Percentiles rank a stretch among this genome's conserved stretches.
phyloP scores from a whole-genome alignment of 2,113 vertebrate genomes.

The Calonectris borealis region DNA sequence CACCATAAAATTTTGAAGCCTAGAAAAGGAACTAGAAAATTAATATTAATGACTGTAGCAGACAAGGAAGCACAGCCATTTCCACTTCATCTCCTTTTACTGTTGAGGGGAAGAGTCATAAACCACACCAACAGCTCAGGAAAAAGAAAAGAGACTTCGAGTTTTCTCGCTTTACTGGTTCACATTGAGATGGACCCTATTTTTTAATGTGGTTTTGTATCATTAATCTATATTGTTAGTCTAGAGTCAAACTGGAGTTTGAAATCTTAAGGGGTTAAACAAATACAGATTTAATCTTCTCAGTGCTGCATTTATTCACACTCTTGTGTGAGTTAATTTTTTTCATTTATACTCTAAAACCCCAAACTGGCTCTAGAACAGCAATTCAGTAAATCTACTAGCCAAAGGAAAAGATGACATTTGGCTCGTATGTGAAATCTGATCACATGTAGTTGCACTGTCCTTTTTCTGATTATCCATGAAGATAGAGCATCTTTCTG shows the following conservation, averaged over 20 bases:
- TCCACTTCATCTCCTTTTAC: slow-evolving; percentile 16
- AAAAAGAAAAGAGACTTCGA: not conserved
- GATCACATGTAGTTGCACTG: not conserved
- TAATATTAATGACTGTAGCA: slow-evolving; percentile 33
- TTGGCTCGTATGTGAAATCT: not conserved
- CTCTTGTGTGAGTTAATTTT: not conserved
- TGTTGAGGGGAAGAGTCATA: not conserved
- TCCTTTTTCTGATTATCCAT: not conserved
- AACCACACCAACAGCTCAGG: not conserved
- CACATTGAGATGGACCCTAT: not conserved
- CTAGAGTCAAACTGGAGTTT: not conserved
- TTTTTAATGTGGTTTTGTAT: not conserved
- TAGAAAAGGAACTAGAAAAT: slow-evolving; percentile 18
- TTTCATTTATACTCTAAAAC: not conserved
- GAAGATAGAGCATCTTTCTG: not conserved
- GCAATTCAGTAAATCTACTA: not conserved
- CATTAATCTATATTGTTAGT: not conserved
- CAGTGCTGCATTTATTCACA: not conserved
- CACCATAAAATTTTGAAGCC: slow-evolving; percentile 32
- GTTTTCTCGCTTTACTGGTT: not conserved
- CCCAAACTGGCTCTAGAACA: not conserved
- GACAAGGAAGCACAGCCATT: slow-evolving; percentile 38
- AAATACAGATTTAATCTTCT: not conserved
- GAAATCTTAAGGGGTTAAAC: not conserved
- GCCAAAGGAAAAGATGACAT: not conserved